Evolutionary conservation across 2,113 vertebrate genomes (phyloP), one percentile per base, ranked within the genome.

Genomic region (Mionectes macconnelli): DNA sequence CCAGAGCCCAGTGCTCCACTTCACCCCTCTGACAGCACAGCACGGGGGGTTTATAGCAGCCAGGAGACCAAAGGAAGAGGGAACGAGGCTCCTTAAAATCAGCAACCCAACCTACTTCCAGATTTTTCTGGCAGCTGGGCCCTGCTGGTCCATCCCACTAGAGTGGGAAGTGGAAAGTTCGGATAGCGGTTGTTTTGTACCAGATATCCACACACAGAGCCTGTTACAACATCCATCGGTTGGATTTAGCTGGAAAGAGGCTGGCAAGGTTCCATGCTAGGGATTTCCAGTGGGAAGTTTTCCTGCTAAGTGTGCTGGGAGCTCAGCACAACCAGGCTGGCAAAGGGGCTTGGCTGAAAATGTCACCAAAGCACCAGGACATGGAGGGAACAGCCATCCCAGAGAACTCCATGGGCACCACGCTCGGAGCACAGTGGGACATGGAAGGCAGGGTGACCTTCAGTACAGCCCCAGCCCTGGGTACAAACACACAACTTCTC

Each of bases 71-170:
- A 69, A 49, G 20, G 12, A n/a, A 56, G 3, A 60, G 14, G 40
- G 14, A 42, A 82, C 11, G 5, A 66, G 14, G 28, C 24, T 40
- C 30, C 12, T 28, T 57, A 31, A 53, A 55, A 55, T 42, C 45
- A 9, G 40, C 66, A 49, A 40, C 28, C 35, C 76, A 45, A 33
- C 12, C 57, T 28, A 42, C 14, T 57, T 62, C 22, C 47, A 39
- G 31, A 21, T 39, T 79, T 28, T 83, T 79, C 62, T 13, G 31
- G 80, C 70, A 82, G 66, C 40, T 1, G 0, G 10, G 31, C 24
- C 24, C n/a, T 0, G 6, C 2, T 3, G 39, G 63, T 39, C 37
- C 70, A 23, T 45, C 50, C 49, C 4, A 0, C 30, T 2, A 12
- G 35, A 85, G 69, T 6, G 74, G 40, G 13, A 39, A 85, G 69